phyloP scores from a whole-genome alignment of 2,797 vertebrate species.

The Limosa lapponica region DNA sequence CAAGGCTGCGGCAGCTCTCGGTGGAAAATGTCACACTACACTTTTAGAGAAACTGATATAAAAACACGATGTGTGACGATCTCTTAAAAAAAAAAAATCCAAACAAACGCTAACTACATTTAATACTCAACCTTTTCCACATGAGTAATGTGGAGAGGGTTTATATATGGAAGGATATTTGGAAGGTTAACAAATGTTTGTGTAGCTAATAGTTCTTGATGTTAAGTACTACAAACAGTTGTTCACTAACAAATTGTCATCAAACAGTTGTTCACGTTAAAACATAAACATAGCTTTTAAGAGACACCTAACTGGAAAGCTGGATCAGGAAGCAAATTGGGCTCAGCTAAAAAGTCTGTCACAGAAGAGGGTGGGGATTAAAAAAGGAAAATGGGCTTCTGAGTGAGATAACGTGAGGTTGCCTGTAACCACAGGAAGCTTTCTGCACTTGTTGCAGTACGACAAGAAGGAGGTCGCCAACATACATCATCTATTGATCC shows the following conservation, averaged over 20 bases:
- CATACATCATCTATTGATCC: neutral
- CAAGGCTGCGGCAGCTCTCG: neutral
- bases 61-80: neutral
- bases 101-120: neutral
- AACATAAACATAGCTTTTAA: neutral
- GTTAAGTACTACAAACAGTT: neutral
- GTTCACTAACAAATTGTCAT: neutral
- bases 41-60: conserved; percentile 15
- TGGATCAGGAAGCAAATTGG: neutral
- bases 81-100: neutral
- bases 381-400: neutral
- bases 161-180: neutral
- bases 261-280: neutral
- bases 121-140: neutral
- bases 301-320: neutral
- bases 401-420: neutral
- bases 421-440: neutral
- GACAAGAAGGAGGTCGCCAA: neutral
- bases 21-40: conserved; percentile 40
- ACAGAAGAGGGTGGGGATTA: neutral
- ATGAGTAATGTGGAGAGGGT: neutral
- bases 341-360: neutral
- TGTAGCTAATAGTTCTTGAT: neutral
- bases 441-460: neutral
- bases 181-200: conserved; percentile 5